These are phyloP conservation scores for Allolobophora icterica DNA, from an alignment of 2,888 invertebrate species.

Conservation along the genomic window DNA sequence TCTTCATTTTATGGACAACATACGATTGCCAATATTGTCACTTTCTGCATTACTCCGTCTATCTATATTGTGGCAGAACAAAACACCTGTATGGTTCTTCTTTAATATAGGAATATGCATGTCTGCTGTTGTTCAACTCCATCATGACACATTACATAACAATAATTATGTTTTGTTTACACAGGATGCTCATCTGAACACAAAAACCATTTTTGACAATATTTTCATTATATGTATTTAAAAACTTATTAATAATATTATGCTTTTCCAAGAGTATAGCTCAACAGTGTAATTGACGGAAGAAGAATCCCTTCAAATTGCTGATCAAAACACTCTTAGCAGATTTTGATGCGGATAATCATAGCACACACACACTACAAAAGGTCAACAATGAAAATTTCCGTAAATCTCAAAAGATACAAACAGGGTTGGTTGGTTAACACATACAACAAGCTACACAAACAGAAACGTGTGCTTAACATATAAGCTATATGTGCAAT, in stretches of 20 bases:
- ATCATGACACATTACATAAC: too few species aligned
- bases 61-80: neutral
- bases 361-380: neutral
- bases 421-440: neutral
- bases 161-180: neutral
- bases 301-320: neutral
- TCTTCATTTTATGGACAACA: neutral
- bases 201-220: too few species aligned
- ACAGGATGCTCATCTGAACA: neutral
- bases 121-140: too few species aligned
- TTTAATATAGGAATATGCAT: too few species aligned
- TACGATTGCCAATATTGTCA: neutral
- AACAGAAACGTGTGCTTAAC: neutral
- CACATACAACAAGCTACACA: neutral
- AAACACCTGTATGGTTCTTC: neutral
- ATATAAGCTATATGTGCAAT: neutral
- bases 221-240: neutral
- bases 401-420: neutral
- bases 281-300: neutral
- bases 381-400: neutral
- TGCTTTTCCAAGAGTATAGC: neutral
- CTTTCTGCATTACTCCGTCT: neutral
- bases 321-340: neutral
- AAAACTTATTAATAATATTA: conserved; percentile 3
- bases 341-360: neutral